Percentiles rank a stretch among this genome's conserved stretches.
phyloP scores from a whole-genome alignment of 2,888 invertebrate genomes.

The Saturnia japonica region DNA sequence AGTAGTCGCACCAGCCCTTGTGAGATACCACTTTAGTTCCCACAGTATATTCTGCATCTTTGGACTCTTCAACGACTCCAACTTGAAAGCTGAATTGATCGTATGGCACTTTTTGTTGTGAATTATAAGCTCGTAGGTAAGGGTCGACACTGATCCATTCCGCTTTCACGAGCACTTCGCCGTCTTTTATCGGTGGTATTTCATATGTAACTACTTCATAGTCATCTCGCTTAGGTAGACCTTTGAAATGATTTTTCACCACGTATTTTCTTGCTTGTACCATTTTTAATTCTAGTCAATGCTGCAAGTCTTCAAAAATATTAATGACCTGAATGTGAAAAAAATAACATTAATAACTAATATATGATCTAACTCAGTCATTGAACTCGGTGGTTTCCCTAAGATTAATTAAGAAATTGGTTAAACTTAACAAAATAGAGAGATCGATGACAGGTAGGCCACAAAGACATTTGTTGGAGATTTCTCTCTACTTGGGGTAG shows the following conservation, averaged over 20 bases:
- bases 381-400: no score
- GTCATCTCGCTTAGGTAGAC: conserved; percentile 80
- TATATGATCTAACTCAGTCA: no score
- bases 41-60: conserved; percentile 81
- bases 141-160: conserved; percentile 57
- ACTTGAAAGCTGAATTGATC: conserved; percentile 53
- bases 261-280: conserved; percentile 81
- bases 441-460: no score
- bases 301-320: background rate
- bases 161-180: conserved; percentile 60
- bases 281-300: conserved; percentile 44
- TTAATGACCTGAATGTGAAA: background rate
- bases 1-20: conserved; percentile 51
- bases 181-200: conserved; percentile 79
- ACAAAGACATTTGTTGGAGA: no score
- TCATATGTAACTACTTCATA: conserved; percentile 82
- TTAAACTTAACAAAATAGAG: no score
- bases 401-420: no score
- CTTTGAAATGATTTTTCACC: conserved; percentile 79
- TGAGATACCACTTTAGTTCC: conserved; percentile 82
- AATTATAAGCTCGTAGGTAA: conserved; percentile 41
- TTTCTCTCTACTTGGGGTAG: no score
- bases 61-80: conserved; percentile 81
- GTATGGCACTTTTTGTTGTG: conserved; percentile 38
- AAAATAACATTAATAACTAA: no score